Evolutionary conservation across 2,113 vertebrate species (phyloP).

Genomic region (Copsychus sechellarum): DNA sequence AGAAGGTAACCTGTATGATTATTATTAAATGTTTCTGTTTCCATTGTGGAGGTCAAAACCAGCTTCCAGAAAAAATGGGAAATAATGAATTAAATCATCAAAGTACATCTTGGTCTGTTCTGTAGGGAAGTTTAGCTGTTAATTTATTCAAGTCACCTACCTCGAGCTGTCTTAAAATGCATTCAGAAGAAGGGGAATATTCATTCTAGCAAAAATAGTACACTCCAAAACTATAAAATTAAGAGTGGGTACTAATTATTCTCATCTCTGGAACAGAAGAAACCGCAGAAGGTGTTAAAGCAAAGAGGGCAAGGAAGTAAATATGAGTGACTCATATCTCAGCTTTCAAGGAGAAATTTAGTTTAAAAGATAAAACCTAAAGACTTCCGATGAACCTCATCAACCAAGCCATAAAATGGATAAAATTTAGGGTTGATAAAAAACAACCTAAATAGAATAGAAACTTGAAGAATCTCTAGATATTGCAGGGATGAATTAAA

Average conservation of each 20-base stretch:
- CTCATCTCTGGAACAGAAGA: neutral
- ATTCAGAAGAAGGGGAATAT: neutral
- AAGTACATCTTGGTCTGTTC: neutral
- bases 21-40: neutral
- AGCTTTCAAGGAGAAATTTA: neutral
- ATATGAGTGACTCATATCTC: neutral
- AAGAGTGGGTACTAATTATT: slow-evolving; percentile 24
- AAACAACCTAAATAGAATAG: neutral
- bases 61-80: neutral
- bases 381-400: neutral
- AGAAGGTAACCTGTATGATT: neutral
- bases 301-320: neutral
- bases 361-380: neutral
- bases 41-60: neutral
- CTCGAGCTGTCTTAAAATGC: neutral
- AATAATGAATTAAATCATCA: neutral
- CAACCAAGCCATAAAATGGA: neutral
- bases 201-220: neutral
- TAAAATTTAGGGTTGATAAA: neutral
- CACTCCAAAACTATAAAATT: neutral
- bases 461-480: neutral
- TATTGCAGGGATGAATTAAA: neutral
- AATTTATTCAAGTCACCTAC: neutral
- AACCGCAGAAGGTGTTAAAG: neutral
- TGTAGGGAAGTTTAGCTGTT: neutral